phyloP scores from a whole-genome alignment of 1,140 invertebrate genomes.

The Brevipalpus yothersi region DNA sequence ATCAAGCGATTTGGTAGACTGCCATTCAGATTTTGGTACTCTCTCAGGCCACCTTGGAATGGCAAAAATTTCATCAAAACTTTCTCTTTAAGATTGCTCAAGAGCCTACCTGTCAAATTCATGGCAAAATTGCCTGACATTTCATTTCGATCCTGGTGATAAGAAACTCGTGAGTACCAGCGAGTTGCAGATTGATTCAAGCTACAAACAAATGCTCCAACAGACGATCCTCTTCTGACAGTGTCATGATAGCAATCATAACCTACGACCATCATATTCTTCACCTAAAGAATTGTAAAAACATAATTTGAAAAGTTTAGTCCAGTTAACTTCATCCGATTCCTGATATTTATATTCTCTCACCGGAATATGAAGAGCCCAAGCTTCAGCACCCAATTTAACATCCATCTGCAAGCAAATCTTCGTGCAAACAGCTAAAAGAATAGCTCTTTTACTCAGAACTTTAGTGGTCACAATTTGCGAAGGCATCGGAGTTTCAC shows the following conservation, averaged over 20 bases:
- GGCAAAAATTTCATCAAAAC: neutral
- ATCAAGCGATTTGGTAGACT: constrained; percentile 20
- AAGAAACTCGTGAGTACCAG: constrained; percentile 32
- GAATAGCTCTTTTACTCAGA: constrained; percentile 21
- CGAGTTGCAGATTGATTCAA: constrained; percentile 32
- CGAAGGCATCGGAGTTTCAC: constrained; percentile 29
- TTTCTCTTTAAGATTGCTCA: neutral
- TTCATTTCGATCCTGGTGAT: neutral
- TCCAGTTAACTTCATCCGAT: no score
- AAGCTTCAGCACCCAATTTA: constrained; percentile 32
- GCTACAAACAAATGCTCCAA: constrained; percentile 23
- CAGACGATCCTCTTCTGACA: constrained; percentile 17
- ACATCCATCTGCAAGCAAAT: constrained; percentile 32
- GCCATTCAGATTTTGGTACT: constrained; percentile 19
- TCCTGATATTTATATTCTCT: constrained; percentile 4
- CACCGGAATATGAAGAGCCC: constrained; percentile 28
- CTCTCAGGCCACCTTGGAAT: constrained; percentile 13
- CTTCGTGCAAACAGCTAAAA: constrained; percentile 57
- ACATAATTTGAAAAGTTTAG: neutral
- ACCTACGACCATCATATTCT: neutral
- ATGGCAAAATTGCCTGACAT: constrained; percentile 18
- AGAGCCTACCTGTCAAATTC: constrained; percentile 13
- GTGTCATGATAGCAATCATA: constrained; percentile 27
- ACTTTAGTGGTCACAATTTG: constrained; percentile 43
- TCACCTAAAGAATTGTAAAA: neutral